Evolutionary conservation across 1,140 invertebrate genomes (phyloP), one percentile per base, ranked within the genome.

Genomic region (Cheumatopsyche charites): DNA sequence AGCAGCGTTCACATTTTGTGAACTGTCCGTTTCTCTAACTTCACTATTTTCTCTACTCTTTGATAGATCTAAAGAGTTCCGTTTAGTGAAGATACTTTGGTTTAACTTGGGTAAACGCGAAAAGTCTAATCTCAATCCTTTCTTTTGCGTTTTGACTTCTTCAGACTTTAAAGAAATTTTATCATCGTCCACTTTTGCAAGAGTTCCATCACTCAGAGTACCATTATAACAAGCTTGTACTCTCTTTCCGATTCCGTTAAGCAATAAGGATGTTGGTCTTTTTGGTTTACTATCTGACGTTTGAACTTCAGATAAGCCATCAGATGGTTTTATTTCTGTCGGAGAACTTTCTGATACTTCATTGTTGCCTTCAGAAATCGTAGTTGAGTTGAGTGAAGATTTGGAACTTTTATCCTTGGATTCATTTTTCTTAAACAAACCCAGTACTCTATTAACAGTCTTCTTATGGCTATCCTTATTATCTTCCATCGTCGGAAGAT

Each of bases 341-440:
- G 79, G 80, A 71, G 77, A 74, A 69, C 77, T 81, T 41, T 47
- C 21, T 0, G 12, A 15, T 36, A 21, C 36, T 67, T 72, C 62
- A 6, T 29, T 15, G 12, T 67, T 66, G 3, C 6, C 23, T 25
- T 61, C 55, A 67, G 36, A 49, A 17, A 67, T 63, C 2, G 43
- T 47, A 6, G 1, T 15, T 49, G n/a, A 42, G 9, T 45, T 25
- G 11, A 21, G 43, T 41, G 17, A 11, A 12, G 55, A 15, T 17
- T 71, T 75, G 9, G 13, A 47, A 6, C 74, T 85, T 84, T 78
- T 76, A 17, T 76, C 75, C 63, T 76, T 76, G 25, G 70, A 58
- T 58, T 90, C 90, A 76, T 87, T 87, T 77, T 89, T 92, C 70
- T 88, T 90, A 74, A 93, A 90, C 0, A 93, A 79, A 1, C 90